Conservation (phyloP, 64 coral and sea anemone species). For the Montipora efflorescens region DNA sequence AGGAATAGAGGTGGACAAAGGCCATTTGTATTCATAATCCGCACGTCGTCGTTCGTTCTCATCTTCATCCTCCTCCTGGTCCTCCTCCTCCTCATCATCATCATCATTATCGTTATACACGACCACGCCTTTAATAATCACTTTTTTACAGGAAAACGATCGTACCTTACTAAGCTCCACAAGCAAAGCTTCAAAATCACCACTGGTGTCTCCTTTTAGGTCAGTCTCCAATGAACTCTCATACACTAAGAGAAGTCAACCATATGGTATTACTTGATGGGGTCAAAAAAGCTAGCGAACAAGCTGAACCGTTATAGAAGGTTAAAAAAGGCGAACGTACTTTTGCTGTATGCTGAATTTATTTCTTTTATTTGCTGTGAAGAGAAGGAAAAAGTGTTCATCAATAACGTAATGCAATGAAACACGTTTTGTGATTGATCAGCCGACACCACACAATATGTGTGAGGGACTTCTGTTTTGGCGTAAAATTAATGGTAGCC, state of each 20-base stretch:
- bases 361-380: conserved; percentile 58
- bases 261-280: neutral
- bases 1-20: no score
- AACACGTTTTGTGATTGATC: neutral
- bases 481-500: no score
- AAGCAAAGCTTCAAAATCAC: conserved; percentile 68
- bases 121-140: neutral
- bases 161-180: conserved; percentile 71
- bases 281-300: neutral
- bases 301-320: neutral
- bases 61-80: no score
- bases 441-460: no score
- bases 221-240: conserved; percentile 60
- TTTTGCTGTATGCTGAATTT: conserved; percentile 13
- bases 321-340: neutral
- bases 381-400: neutral
- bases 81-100: no score
- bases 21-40: no score
- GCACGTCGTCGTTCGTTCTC: no score
- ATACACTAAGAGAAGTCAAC: conserved; percentile 35
- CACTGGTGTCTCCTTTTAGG: conserved; percentile 71
- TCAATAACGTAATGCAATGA: neutral
- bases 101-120: no score
- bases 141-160: neutral
- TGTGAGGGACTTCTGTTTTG: no score